A percentile compares a stretch with the other conserved stretches of the same genome.
These are phyloP conservation scores for Amia ocellicauda DNA, from an alignment of 2,113 vertebrate genomes.

Conservation along the genomic window DNA sequence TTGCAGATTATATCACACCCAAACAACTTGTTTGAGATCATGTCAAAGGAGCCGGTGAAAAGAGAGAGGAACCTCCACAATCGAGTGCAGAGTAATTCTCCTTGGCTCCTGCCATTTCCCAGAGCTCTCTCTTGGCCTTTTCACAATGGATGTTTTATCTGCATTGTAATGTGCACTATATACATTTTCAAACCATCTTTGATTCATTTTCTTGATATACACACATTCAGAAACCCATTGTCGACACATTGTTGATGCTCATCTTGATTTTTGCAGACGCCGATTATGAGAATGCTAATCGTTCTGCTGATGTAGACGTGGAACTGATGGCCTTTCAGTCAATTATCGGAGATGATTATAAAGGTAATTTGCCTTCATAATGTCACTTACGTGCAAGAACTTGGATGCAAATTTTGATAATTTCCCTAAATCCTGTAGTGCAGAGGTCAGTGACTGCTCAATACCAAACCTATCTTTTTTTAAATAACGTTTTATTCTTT, in stretches of 20 bases:
- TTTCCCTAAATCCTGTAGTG: too few species aligned
- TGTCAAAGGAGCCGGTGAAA: slow-evolving; percentile 68
- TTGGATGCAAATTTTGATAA: too few species aligned
- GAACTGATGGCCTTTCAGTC: slow-evolving; percentile 73
- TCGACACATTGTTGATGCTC: slow-evolving; percentile 10
- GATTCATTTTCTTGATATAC: not conserved
- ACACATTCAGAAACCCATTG: not conserved
- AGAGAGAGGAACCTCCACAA: slow-evolving; percentile 69
- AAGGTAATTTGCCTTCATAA: slow-evolving; percentile 46
- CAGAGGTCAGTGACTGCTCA: too few species aligned
- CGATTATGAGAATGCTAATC: slow-evolving; percentile 63
- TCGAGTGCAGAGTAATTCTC: slow-evolving; percentile 58
- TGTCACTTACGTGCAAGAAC: too few species aligned
- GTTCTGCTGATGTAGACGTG: slow-evolving; percentile 62
- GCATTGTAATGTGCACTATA: not conserved
- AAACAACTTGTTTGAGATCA: slow-evolving; percentile 73
- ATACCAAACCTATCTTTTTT: too few species aligned
- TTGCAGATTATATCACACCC: slow-evolving; percentile 66
- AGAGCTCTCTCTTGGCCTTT: not conserved
- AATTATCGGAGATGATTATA: slow-evolving; percentile 66
- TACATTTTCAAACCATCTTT: not conserved
- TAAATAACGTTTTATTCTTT: too few species aligned
- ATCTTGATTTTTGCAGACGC: slow-evolving; percentile 47
- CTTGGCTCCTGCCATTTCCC: not conserved
- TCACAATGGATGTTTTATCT: not conserved